A percentile compares a stretch with the other conserved stretches of the same genome.
Conservation (phyloP, 2,113 vertebrate genomes). For the Orycteropus afer region DNA sequence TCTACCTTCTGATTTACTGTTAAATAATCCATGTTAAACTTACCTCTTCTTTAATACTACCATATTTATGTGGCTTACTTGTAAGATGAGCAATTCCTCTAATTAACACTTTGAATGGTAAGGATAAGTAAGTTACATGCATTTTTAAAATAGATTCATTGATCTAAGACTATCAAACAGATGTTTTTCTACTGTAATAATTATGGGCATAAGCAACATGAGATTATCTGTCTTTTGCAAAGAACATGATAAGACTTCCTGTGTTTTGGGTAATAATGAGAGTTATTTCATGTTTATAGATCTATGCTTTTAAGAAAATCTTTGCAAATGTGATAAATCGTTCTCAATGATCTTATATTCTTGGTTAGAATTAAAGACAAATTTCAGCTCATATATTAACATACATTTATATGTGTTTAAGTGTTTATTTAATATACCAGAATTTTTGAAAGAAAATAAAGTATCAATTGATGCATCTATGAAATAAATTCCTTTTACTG, state of each 20-base stretch:
- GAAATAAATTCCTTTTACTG: conserved; percentile 21
- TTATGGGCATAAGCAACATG: background rate
- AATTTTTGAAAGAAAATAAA: conserved; percentile 36
- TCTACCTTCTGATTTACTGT: conserved; percentile 25
- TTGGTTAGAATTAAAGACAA: conserved; percentile 56
- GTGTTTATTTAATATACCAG: conserved; percentile 42
- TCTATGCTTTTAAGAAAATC: conserved; percentile 45
- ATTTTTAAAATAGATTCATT: conserved; percentile 50
- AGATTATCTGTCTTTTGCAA: conserved; percentile 38
- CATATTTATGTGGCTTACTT: conserved; percentile 32
- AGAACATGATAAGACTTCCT: background rate
- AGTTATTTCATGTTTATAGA: conserved; percentile 51
- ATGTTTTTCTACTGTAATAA: conserved; percentile 28
- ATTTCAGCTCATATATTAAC: background rate
- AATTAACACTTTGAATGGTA: conserved; percentile 54
- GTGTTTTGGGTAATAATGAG: conserved; percentile 6
- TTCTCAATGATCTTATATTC: conserved; percentile 33
- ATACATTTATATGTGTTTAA: conserved; percentile 46
- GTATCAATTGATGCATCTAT: background rate
- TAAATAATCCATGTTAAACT: conserved; percentile 50
- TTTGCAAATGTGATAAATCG: conserved; percentile 42
- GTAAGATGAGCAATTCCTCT: conserved; percentile 26
- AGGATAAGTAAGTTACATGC: conserved; percentile 33
- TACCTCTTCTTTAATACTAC: background rate
- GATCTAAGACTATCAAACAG: conserved; percentile 6